Percentiles rank a stretch among this genome's conserved stretches.
These are phyloP conservation scores for Venustoraphidia nigricollis DNA, from an alignment of 2,888 invertebrate species.

Conservation along the genomic window DNA sequence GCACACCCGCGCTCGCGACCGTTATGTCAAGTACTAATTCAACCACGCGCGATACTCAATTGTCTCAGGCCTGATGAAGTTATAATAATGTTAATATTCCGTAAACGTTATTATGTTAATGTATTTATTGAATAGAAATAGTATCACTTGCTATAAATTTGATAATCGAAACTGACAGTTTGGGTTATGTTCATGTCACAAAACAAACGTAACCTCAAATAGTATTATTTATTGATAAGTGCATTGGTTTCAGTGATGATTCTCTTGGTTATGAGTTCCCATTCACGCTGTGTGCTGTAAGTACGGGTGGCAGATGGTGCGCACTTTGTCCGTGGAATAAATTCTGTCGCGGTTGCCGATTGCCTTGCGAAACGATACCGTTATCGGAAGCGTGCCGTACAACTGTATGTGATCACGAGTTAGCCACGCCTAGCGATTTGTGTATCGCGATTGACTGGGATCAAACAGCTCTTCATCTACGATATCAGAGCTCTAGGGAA, in stretches of 20 bases:
- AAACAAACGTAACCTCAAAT: no score
- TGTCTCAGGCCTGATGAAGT: no score
- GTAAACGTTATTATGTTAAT: no score
- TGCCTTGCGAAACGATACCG: conserved; percentile 49
- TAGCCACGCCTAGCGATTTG: conserved; percentile 15
- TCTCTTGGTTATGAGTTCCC: conserved; percentile 85
- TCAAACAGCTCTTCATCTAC: conserved; percentile 79
- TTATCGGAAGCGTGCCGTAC: conserved; percentile 26
- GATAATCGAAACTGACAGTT: no score
- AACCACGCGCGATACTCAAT: no score
- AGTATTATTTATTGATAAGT: background rate
- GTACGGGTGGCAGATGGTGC: conserved; percentile 55
- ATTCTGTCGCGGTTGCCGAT: conserved; percentile 74
- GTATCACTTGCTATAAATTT: no score
- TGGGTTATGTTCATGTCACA: no score
- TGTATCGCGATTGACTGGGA: conserved; percentile 87
- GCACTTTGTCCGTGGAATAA: conserved; percentile 65
- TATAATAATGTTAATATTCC: no score
- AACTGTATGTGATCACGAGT: conserved; percentile 14
- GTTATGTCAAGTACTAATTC: no score
- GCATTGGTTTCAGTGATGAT: conserved; percentile 66
- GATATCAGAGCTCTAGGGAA: conserved; percentile 68
- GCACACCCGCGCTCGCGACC: no score
- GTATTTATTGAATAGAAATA: no score
- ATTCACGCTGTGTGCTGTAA: conserved; percentile 70